Evolutionary conservation across 2,113 vertebrate genomes (phyloP).

Genomic region (Callospermophilus lateralis): DNA sequence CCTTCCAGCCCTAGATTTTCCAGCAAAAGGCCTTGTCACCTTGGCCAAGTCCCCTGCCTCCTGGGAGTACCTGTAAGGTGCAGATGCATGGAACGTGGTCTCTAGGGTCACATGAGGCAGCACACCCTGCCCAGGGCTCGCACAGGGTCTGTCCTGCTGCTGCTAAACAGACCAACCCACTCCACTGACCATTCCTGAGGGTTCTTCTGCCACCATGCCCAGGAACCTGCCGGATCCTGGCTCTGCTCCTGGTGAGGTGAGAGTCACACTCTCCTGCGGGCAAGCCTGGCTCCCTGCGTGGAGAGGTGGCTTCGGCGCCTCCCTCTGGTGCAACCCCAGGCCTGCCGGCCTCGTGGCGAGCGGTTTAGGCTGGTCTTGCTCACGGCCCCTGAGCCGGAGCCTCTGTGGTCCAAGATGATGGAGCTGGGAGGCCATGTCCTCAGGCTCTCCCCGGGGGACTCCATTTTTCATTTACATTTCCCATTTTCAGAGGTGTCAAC

Average conservation of each 20-base stretch:
- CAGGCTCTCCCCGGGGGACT: slow-evolving; percentile 54
- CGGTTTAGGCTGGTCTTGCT: slow-evolving; percentile 45
- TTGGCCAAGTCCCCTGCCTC: background rate
- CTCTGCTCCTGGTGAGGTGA: fast-evolving
- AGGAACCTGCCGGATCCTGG: background rate
- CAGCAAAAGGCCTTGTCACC: background rate
- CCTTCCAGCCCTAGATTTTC: background rate
- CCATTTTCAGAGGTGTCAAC: slow-evolving; percentile 75
- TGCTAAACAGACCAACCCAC: background rate
- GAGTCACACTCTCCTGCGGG: background rate
- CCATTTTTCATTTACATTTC: slow-evolving; percentile 80
- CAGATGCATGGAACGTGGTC: background rate
- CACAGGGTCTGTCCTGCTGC: fast-evolving
- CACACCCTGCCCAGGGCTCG: background rate
- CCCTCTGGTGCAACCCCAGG: background rate
- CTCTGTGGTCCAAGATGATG: slow-evolving; percentile 25
- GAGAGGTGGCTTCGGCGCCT: background rate
- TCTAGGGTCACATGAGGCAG: background rate
- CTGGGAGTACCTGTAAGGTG: background rate
- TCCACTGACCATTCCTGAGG: background rate
- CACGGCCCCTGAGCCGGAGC: background rate
- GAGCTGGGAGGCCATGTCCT: slow-evolving; percentile 53
- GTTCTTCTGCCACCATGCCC: background rate
- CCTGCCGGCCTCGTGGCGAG: background rate
- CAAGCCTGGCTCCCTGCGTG: fast-evolving